These are phyloP conservation scores for Drosophila multiciliata DNA, from an alignment of 2,888 invertebrate species.

Conservation along the genomic window DNA sequence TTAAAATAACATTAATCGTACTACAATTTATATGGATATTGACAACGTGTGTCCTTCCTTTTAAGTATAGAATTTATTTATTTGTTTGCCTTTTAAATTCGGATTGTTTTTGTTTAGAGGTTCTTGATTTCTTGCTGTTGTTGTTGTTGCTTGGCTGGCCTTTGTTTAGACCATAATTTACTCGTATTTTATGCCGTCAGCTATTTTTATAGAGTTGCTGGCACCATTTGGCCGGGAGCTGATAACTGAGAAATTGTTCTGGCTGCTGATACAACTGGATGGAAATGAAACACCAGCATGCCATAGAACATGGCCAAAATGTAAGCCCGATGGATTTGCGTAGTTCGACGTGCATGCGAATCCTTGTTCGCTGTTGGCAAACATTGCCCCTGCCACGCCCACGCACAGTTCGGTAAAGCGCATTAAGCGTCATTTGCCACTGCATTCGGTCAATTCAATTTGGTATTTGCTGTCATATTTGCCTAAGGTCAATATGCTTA, in stretches of 20 bases:
- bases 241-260: neutral
- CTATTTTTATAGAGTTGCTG: constrained; percentile 33
- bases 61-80: neutral
- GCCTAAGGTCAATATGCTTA: constrained; percentile 78
- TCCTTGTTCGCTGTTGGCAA: constrained; percentile 36
- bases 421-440: constrained; percentile 51
- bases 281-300: neutral
- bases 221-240: constrained; percentile 9
- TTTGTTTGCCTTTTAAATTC: constrained; percentile 1
- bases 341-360: constrained; percentile 17
- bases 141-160: neutral
- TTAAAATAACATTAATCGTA: neutral
- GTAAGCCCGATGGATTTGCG: constrained; percentile 28
- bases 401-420: constrained; percentile 7
- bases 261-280: neutral
- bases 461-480: constrained; percentile 65
- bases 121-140: neutral
- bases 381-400: constrained; percentile 34
- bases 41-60: neutral
- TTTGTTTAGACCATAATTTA: constrained; percentile 35
- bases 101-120: constrained; percentile 7
- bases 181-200: constrained; percentile 22
- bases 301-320: constrained; percentile 15
- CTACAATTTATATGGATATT: neutral
- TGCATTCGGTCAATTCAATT: constrained; percentile 50